These are phyloP conservation scores for Drosophila paranaensis DNA, from an alignment of 2,888 invertebrate genomes.

Conservation along the genomic window DNA sequence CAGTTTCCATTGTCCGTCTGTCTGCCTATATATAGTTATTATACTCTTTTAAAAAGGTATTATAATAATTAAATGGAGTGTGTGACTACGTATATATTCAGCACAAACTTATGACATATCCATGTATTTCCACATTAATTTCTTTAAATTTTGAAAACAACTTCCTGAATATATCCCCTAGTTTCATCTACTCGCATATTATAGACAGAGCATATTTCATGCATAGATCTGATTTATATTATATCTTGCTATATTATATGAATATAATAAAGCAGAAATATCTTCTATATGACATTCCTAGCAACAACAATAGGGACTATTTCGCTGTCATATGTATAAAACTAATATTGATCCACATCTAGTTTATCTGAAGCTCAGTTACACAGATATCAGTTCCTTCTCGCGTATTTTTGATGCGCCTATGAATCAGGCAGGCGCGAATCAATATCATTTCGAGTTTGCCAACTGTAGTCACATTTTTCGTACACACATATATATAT, in stretches of 20 bases:
- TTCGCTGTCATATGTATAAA: not conserved
- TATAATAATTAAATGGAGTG: not conserved
- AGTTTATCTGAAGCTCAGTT: conserved; percentile 57
- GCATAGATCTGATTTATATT: not conserved
- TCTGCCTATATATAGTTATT: not conserved
- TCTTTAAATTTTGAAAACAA: too few species aligned
- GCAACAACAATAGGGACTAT: not conserved
- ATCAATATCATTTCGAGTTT: conserved; percentile 53
- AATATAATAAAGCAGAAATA: too few species aligned
- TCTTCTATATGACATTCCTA: too few species aligned
- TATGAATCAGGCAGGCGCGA: conserved; percentile 68
- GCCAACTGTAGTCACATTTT: conserved; percentile 43
- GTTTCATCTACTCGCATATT: too few species aligned
- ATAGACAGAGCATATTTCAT: not conserved
- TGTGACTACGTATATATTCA: not conserved
- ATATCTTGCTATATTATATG: not conserved
- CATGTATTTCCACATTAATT: not conserved
- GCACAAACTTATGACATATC: not conserved
- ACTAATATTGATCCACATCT: not conserved
- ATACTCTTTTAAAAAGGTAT: not conserved
- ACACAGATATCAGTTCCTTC: not conserved
- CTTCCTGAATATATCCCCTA: too few species aligned
- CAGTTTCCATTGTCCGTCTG: conserved; percentile 24
- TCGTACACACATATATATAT: conserved; percentile 6
- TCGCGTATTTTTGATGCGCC: conserved; percentile 35